Conservation (phyloP, 2,888 invertebrate genomes). For the Orchesella flavescens region DNA sequence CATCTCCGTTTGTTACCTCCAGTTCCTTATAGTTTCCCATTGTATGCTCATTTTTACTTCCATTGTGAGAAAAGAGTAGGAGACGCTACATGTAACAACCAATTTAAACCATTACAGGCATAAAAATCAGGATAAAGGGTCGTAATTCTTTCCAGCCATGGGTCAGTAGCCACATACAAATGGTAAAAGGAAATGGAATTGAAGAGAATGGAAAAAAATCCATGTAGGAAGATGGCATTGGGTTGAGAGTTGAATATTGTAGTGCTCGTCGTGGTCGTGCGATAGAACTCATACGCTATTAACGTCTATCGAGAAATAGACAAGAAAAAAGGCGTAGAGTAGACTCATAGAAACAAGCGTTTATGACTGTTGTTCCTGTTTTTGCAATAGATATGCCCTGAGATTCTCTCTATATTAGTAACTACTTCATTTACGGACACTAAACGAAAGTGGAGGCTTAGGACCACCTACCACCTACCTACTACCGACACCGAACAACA, state of each 20-base stretch:
- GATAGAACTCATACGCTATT: too few relatives aligned
- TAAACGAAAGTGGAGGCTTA: too few relatives aligned
- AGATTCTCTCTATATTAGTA: too few relatives aligned
- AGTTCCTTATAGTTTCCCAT: neutral
- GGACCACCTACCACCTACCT: too few relatives aligned
- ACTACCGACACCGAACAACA: too few relatives aligned
- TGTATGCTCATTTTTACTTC: neutral
- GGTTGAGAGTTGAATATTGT: neutral
- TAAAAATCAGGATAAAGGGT: slow-evolving; percentile 37
- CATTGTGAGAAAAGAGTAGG: slow-evolving; percentile 1
- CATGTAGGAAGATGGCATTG: neutral
- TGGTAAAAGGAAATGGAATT: slow-evolving; percentile 22
- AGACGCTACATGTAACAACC: slow-evolving; percentile 6
- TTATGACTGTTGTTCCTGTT: too few relatives aligned
- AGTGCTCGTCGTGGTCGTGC: too few relatives aligned
- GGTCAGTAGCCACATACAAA: slow-evolving; percentile 18
- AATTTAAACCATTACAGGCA: slow-evolving; percentile 43
- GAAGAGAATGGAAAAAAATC: neutral
- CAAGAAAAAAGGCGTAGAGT: neutral
- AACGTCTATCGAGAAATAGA: neutral
- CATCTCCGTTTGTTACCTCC: neutral
- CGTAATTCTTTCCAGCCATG: slow-evolving; percentile 44
- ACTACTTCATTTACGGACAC: too few relatives aligned
- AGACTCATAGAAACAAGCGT: too few relatives aligned
- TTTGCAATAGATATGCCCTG: too few relatives aligned